Conservation (phyloP, 1,140 invertebrate species). For the Palaemon carinicauda region DNA sequence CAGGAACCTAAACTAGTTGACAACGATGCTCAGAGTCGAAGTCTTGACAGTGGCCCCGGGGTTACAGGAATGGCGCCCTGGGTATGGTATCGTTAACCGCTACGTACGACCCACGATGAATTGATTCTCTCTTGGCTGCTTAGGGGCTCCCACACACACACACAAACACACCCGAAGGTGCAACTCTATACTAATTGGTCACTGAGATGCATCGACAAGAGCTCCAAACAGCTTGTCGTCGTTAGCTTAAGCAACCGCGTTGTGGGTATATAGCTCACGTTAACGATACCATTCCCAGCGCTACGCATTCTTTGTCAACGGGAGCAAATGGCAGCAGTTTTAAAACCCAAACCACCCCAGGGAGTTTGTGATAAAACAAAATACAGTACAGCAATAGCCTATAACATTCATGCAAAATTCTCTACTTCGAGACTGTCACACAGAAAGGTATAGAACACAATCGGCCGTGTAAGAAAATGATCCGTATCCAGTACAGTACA, state of each 20-base stretch:
- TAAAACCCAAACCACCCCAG: constrained; percentile 15
- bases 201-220: not conserved
- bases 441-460: not conserved
- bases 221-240: not conserved
- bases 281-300: constrained; percentile 5
- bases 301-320: constrained; percentile 19
- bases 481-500: not conserved
- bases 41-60: not conserved
- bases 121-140: constrained; percentile 4
- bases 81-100: not conserved
- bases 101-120: not conserved
- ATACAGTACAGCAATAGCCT: constrained; percentile 9
- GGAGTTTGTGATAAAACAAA: not conserved
- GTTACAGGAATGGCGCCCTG: not conserved
- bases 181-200: constrained; percentile 5
- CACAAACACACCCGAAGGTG: not conserved
- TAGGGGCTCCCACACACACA: not conserved
- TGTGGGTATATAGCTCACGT: not conserved
- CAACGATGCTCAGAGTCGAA: constrained; percentile 3
- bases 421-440: not conserved
- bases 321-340: constrained; percentile 21
- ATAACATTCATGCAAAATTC: constrained; percentile 16
- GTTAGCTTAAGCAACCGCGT: not conserved
- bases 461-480: not conserved
- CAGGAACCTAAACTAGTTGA: not conserved